Evolutionary conservation across 2,113 vertebrate genomes (phyloP).

Genomic region (Malurus cyaneus): DNA sequence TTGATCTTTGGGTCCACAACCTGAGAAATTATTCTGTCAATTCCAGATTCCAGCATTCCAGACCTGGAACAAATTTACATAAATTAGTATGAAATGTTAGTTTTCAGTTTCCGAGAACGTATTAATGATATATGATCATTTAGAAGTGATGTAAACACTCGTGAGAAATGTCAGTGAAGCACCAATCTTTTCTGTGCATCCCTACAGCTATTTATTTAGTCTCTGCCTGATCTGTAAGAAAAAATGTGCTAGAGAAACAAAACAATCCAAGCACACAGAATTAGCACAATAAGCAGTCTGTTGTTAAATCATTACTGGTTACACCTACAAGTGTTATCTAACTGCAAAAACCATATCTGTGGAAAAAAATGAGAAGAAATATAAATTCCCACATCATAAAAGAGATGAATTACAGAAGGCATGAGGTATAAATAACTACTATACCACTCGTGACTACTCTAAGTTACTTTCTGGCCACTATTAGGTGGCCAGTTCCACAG

Average conservation of each 20-base stretch:
- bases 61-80: conserved; percentile 80
- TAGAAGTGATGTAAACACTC: background rate
- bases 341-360: accelerated
- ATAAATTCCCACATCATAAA: background rate
- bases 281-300: background rate
- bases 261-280: background rate
- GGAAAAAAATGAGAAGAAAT: background rate
- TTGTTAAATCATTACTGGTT: background rate
- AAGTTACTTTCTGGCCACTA: background rate
- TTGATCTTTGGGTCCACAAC: conserved; percentile 99
- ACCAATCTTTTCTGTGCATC: background rate
- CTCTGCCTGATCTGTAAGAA: background rate
- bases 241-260: background rate
- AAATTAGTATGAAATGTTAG: background rate
- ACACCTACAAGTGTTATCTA: background rate
- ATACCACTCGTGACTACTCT: background rate
- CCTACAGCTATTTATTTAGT: background rate
- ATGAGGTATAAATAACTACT: background rate
- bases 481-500: background rate
- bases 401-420: background rate
- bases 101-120: background rate
- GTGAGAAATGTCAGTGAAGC: background rate
- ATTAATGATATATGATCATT: background rate
- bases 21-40: conserved; percentile 97
- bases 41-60: conserved; percentile 97